Base-by-base conservation (phyloP, 2,113 vertebrate species). In the Myodes glareolus region DNA sequence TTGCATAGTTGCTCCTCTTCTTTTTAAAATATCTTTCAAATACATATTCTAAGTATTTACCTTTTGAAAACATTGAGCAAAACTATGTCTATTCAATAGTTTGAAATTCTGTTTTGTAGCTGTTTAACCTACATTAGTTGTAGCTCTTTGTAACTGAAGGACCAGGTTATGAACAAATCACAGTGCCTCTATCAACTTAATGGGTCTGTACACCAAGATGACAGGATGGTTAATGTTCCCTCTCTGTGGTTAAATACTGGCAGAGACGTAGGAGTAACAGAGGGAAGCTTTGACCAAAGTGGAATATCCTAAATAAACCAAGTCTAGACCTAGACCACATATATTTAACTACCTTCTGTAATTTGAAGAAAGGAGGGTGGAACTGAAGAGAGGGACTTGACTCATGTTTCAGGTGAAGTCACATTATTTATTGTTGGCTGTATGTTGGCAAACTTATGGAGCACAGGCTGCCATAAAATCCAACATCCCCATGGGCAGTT, bases 271-370 rank as follows among this genome's bases (percentile, higher is more conserved):
- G 25, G 50, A 90, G 7, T 3, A 94, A 52, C 12, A 92, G 27
- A 72, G 52, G 13, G 27, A 90, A 96, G 4, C 2, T 95, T 91
- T 65, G 10, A 63, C 17, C 11, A 16, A 92, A 81, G 33, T 11
- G 65, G 27, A 85, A 78, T 93, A 80, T 70, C 33, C 55, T 55
- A 65, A 94, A 87, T 76, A 87, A 95, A 81, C 27, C n/a, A 86
- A 50, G 3, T 67, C 65, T 58, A 31, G 14, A 61, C 52, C 27
- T 25, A 88, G 92, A 78, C 55, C 68, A 45, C n/a, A 90, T 75
- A 70, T 70, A 75, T 84, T 73, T 94, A 92, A 72, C 21, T 75
- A 80, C 23, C 16, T 96, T 95, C 65, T 92, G 21, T 90, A 91
- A 88, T 93, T 93, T 97, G 77, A 67, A 36, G 1, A 65, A 55